Evolutionary conservation across 1,140 invertebrate species (phyloP).

Genomic region (Eumeta japonica): DNA sequence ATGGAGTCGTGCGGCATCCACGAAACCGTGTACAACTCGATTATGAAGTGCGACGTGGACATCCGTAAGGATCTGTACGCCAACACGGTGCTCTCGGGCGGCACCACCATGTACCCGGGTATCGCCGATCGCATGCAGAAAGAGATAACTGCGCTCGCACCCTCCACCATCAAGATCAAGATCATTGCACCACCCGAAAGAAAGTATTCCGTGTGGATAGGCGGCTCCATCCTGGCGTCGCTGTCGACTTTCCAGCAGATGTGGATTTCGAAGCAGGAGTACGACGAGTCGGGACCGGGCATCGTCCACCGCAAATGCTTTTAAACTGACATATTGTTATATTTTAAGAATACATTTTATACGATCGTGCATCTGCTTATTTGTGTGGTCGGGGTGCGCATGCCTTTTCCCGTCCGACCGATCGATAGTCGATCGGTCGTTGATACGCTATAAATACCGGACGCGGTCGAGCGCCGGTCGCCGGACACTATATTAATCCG

Average conservation of each 20-base stretch:
- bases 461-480: too few relatives aligned
- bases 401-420: too few relatives aligned
- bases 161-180: conserved; percentile 91
- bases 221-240: conserved; percentile 81
- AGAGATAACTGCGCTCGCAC: too few relatives aligned
- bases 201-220: conserved; percentile 73
- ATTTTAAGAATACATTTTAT: too few relatives aligned
- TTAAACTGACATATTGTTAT: too few relatives aligned
- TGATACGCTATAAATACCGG: too few relatives aligned
- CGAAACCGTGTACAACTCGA: conserved; percentile 91
- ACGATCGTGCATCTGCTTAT: too few relatives aligned
- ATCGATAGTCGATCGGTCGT: too few relatives aligned
- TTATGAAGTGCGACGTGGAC: conserved; percentile 93
- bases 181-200: conserved; percentile 91
- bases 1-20: conserved; percentile 91
- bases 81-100: conserved; percentile 86
- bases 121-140: too few relatives aligned
- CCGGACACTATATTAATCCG: too few relatives aligned
- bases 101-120: conserved; percentile 79
- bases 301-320: conserved; percentile 96
- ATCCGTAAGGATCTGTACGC: conserved; percentile 90
- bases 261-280: conserved; percentile 96
- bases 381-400: too few relatives aligned
- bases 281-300: conserved; percentile 90
- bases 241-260: too few relatives aligned